Evolutionary conservation across 1,140 invertebrate species (phyloP).

Genomic region (Sminthurinus signatus): DNA sequence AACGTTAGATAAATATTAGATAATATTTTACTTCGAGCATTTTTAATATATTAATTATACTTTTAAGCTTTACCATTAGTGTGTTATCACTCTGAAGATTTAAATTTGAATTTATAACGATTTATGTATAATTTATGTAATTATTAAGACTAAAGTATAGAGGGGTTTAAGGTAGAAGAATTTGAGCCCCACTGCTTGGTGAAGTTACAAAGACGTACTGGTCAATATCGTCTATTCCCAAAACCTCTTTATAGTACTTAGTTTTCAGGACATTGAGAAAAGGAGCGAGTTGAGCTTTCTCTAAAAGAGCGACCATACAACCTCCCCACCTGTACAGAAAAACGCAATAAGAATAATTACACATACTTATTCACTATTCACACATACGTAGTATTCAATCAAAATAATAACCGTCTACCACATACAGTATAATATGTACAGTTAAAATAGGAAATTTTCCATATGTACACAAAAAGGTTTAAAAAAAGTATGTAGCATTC

Average conservation of each 20-base stretch:
- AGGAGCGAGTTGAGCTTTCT: constrained; percentile 42
- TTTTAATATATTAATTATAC: no score
- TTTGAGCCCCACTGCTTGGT: constrained; percentile 54
- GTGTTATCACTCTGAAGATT: neutral
- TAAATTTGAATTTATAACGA: neutral
- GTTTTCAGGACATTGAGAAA: constrained; percentile 66
- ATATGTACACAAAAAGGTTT: no score
- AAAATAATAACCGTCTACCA: neutral
- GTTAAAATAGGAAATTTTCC: no score
- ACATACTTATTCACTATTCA: neutral
- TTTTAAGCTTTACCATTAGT: no score
- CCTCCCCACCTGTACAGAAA: constrained; percentile 78
- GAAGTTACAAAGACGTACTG: constrained; percentile 55
- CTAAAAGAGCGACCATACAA: constrained; percentile 79
- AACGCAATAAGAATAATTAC: constrained; percentile 8
- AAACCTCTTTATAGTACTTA: constrained; percentile 59
- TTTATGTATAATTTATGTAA: no score
- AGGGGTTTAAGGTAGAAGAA: constrained; percentile 24
- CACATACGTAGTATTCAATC: neutral
- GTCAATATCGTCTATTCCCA: constrained; percentile 45
- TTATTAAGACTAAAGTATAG: no score
- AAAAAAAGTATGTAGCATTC: no score
- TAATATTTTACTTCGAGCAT: constrained; percentile 42
- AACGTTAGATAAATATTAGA: constrained; percentile 76
- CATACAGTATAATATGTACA: no score